Percentiles rank a stretch among this genome's conserved stretches.
phyloP scores from a whole-genome alignment of 2,888 invertebrate genomes.

The Tachina lurida region DNA sequence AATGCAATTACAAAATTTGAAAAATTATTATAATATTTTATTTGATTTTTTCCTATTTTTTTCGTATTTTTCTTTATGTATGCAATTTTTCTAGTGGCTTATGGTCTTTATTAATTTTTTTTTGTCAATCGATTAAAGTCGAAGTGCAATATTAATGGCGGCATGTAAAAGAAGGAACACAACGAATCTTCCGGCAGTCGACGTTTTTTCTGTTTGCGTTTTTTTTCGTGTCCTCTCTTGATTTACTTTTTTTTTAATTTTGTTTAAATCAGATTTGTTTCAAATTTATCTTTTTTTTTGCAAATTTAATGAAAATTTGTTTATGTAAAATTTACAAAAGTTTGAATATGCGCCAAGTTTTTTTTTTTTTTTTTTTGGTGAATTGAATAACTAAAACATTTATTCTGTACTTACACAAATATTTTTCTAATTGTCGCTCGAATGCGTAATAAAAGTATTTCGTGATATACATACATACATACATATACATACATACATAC shows the following conservation, averaged over 20 bases:
- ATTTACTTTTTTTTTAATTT: slow-evolving; percentile 33
- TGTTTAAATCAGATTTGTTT: slow-evolving; percentile 44
- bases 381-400: slow-evolving; percentile 45
- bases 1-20: slow-evolving; percentile 38
- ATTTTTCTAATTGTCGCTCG: slow-evolving; percentile 54
- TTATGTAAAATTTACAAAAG: slow-evolving; percentile 66
- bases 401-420: slow-evolving; percentile 44
- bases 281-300: slow-evolving; percentile 43
- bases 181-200: slow-evolving; percentile 58
- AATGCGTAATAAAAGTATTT: slow-evolving; percentile 52
- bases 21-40: slow-evolving; percentile 37
- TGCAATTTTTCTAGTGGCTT: slow-evolving; percentile 29
- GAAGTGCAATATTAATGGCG: slow-evolving; percentile 38
- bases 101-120: slow-evolving; percentile 22
- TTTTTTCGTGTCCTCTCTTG: slow-evolving; percentile 7
- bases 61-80: background rate
- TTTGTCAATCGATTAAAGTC: slow-evolving; percentile 67
- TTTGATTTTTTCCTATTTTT: background rate
- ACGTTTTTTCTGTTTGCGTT: slow-evolving; percentile 25
- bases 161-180: slow-evolving; percentile 18
- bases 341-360: slow-evolving; percentile 69
- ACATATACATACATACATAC: background rate
- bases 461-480: background rate
- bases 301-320: slow-evolving; percentile 46
- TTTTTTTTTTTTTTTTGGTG: slow-evolving; percentile 30